Percentiles rank a stretch among this genome's conserved stretches.
phyloP scores from a whole-genome alignment of 2,113 vertebrate genomes.

The Eolophus roseicapilla region DNA sequence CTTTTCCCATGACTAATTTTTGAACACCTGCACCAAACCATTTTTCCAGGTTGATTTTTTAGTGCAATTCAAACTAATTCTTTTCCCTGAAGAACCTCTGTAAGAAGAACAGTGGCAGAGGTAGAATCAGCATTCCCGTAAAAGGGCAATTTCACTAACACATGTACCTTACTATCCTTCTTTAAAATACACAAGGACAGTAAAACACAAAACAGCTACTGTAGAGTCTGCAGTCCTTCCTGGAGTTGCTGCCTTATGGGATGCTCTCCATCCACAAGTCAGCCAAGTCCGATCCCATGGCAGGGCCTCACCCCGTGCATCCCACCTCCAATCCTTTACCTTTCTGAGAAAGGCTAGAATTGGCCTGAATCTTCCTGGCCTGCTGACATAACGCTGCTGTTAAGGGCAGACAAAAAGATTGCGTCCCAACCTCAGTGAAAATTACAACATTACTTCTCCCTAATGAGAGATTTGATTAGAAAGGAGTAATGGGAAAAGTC shows the following conservation, averaged over 20 bases:
- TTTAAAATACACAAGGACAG: background rate
- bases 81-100: background rate
- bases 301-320: background rate
- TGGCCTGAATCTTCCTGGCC: background rate
- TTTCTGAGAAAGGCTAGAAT: background rate
- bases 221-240: background rate
- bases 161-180: background rate
- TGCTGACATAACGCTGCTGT: background rate
- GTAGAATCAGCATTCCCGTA: background rate
- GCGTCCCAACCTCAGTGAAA: background rate
- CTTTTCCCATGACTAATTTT: background rate
- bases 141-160: background rate
- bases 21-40: background rate
- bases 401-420: background rate
- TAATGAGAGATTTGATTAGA: constrained; percentile 2
- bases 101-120: background rate
- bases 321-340: background rate
- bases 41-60: background rate
- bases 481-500: background rate
- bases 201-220: background rate
- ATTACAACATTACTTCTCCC: background rate
- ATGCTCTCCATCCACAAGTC: rapidly evolving
- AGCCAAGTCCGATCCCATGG: rapidly evolving
- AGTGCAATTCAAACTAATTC: background rate
- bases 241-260: background rate